Conservation (phyloP, 2,888 invertebrate genomes). For the Lepidocyrtinus sp. region DNA sequence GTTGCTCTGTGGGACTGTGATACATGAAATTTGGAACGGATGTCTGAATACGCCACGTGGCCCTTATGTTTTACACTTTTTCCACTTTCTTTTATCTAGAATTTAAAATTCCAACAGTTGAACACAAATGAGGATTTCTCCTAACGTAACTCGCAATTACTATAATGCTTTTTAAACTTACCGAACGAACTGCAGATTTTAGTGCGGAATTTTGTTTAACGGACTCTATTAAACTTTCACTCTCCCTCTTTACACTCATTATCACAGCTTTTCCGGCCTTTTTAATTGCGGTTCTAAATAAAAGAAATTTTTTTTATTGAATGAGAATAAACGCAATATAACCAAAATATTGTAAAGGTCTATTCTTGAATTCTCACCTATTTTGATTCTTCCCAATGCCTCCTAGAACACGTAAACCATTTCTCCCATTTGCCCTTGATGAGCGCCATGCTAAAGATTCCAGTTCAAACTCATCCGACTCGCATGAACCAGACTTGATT, state of each 20-base stretch:
- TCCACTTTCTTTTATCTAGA: slow-evolving; percentile 81
- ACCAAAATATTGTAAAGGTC: too few relatives aligned
- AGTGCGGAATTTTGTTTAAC: slow-evolving; percentile 69
- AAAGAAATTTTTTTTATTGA: slow-evolving; percentile 4
- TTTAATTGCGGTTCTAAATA: slow-evolving; percentile 65
- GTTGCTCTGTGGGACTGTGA: slow-evolving; percentile 30
- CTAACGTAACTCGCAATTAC: too few relatives aligned
- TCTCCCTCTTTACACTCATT: slow-evolving; percentile 69
- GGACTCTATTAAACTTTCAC: slow-evolving; percentile 67
- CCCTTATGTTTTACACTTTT: slow-evolving; percentile 79
- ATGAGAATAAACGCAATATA: too few relatives aligned
- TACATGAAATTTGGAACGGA: slow-evolving; percentile 78
- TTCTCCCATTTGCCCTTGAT: slow-evolving; percentile 64
- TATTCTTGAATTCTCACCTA: slow-evolving; percentile 52
- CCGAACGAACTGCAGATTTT: slow-evolving; percentile 68
- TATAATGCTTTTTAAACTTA: too few relatives aligned
- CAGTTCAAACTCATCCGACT: slow-evolving; percentile 95
- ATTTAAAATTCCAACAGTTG: too few relatives aligned
- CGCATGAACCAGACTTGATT: slow-evolving; percentile 92
- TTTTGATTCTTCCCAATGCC: slow-evolving; percentile 67
- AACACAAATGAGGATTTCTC: too few relatives aligned
- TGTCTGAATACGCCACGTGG: slow-evolving; percentile 82
- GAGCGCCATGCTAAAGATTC: slow-evolving; percentile 78
- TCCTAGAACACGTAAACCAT: slow-evolving; percentile 64
- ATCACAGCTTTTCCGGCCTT: slow-evolving; percentile 70